Base-by-base conservation (phyloP, 2,888 invertebrate genomes). In the Ophonus ardosiacus region DNA sequence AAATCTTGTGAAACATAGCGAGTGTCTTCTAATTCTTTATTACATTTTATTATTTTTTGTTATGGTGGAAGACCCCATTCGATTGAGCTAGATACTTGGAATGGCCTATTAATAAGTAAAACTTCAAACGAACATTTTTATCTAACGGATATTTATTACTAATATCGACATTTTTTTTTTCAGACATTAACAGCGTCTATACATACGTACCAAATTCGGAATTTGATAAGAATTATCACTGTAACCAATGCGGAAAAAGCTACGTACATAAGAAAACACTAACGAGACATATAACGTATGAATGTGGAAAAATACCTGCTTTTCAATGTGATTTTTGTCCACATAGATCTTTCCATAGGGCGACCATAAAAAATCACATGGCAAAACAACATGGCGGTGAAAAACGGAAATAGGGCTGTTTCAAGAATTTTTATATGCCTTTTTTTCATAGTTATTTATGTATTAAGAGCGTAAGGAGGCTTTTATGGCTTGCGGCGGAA, bases 221-320 rank as follows among this genome's bases (percentile, higher is more conserved):
- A 13, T 51, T 51, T 51, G 43, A 51, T 13, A 51, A 51, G 17
- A 18, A 10, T 57, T 85, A 86, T 79, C 79, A 63, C 8, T 87
- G 88, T 81, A 51, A 65, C 51, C 74, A 82, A 38, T 87, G 87
- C 71, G 86, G 86, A n/a, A 84, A 81, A 31, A 51, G 82, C 38
- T 87, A 87, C 71, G 57, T 78, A 24, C 85, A 85, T 85, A 82
- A 82, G 13, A 80, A 81, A 21, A 82, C 84, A 18, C 51, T 87
- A 57, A 40, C 68, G 63, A 74, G 86, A 24, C 87, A 87, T 80
- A 57, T 80, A 76, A 63, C 84, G 31, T 84, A 86, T 63, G 90
- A 90, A 86, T 90, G 90, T 85, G 90, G 90, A 17, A 89, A 89
- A 85, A 89, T 88, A 83, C 89, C 89, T 6, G 87, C 88, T 7